Evolutionary conservation across 2,888 invertebrate species (phyloP), one percentile per base, ranked within the genome.

Genomic region (Auanema sp.): DNA sequence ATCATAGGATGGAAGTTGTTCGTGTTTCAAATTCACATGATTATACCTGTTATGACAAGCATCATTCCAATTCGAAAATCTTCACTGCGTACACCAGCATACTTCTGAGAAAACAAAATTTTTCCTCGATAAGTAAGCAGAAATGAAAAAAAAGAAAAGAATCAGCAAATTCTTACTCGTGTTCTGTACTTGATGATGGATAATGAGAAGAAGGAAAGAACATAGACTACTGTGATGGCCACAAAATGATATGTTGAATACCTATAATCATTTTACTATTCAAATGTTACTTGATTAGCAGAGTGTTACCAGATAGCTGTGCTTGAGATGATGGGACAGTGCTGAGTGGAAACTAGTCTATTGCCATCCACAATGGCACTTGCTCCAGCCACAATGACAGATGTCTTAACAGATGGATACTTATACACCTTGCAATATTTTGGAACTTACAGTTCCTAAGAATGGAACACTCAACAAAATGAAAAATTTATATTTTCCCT

Each of bases 181-280:
- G 62, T 65, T 50, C 60, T 58, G 18, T 44, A 60, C 24, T 72
- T 65, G 24, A 72, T 64, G 21, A 66, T 43, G n/a, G 62, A 25
- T 10, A 73, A 53, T 11, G 76, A 77, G n/a, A 65, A 21, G 44
- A 78, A 78, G 4, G 76, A 69, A 43, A 75, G 62, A 23, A 69
- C 65, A 58, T 76, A 77, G 21, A 75, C 75, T 23, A 69, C 49
- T 0, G 72, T 72, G 54, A 75, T 65, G 60, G 75, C 72, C 10
- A 66, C 49, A 57, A 78, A 78, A 60, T 78, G 78, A 49, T 71
- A 75, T n/a, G 78, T 78, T 18, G 75, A 68, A 60, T 72, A 78
- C 66, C 71, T 71, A 23, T 10, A 66, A 62, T 23, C 8, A 33
- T 33, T n/a, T n/a, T n/a, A n/a, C n/a, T n/a, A 33, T 33, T 3